Conservation (phyloP, 2,888 invertebrate species). For the Cephus pulcher region DNA sequence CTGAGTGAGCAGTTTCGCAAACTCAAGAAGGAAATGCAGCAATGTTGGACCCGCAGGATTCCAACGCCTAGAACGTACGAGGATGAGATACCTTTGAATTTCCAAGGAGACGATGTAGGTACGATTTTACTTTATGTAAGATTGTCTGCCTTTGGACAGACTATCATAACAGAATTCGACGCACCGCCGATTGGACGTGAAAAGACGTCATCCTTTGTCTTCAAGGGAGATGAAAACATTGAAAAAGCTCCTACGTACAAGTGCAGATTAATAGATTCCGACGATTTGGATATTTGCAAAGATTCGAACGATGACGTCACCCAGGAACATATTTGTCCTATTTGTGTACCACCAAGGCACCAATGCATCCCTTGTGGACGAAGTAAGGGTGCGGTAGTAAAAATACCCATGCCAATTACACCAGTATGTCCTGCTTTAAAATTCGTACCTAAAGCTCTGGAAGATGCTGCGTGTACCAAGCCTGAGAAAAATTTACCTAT, state of each 20-base stretch:
- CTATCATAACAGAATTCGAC: slow-evolving; percentile 73
- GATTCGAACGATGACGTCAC: slow-evolving; percentile 29
- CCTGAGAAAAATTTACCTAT: slow-evolving; percentile 20
- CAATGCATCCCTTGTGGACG: slow-evolving; percentile 41
- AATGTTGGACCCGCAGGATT: slow-evolving; percentile 39
- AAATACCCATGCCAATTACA: neutral
- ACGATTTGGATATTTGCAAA: slow-evolving; percentile 28
- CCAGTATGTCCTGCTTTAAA: neutral
- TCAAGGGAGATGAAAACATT: slow-evolving; percentile 39
- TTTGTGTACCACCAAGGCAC: slow-evolving; percentile 31
- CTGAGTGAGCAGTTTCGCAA: slow-evolving; percentile 74
- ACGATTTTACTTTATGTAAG: slow-evolving; percentile 72
- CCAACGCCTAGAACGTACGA: slow-evolving; percentile 69
- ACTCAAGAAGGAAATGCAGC: slow-evolving; percentile 68
- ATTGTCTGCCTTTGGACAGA: slow-evolving; percentile 75
- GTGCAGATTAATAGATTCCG: slow-evolving; percentile 43
- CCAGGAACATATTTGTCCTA: slow-evolving; percentile 21
- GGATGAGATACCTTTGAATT: slow-evolving; percentile 70
- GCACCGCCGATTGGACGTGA: slow-evolving; percentile 26
- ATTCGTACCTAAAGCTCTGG: neutral
- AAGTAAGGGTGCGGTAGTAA: slow-evolving; percentile 22
- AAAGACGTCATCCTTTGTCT: slow-evolving; percentile 40
- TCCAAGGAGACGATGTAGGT: slow-evolving; percentile 67
- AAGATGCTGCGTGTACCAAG: neutral
- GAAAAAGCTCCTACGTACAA: slow-evolving; percentile 41